phyloP scores from a whole-genome alignment of 2,113 vertebrate species.

The Paratilapia polleni region DNA sequence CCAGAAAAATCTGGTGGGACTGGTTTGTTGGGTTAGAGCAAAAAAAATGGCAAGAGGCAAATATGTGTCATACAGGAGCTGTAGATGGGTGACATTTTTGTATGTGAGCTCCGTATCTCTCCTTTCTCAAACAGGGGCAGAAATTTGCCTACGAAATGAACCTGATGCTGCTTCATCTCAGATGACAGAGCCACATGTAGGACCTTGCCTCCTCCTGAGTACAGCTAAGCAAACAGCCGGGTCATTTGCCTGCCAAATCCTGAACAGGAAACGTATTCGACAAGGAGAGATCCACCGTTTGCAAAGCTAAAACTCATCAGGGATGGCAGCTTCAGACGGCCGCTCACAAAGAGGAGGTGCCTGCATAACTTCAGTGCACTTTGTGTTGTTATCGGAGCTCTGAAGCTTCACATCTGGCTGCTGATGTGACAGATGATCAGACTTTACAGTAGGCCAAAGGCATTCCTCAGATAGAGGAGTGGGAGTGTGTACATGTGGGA shows the following conservation, averaged over 20 bases:
- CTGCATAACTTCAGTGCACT: not conserved
- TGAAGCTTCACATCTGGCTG: constrained; percentile 65
- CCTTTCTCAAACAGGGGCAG: not conserved
- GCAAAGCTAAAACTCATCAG: not conserved
- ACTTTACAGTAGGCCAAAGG: constrained; percentile 11
- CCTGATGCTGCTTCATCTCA: not conserved
- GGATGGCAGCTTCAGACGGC: not conserved
- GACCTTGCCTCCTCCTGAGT: not conserved
- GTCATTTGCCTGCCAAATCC: not conserved
- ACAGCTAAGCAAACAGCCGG: not conserved
- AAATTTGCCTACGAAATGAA: constrained; percentile 1
- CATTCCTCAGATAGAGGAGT: constrained; percentile 56
- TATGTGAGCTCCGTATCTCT: too few relatives aligned
- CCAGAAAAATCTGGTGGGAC: not conserved
- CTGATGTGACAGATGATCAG: constrained; percentile 28
- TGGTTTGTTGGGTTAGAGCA: not conserved
- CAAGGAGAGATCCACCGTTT: not conserved
- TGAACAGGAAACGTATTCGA: not conserved
- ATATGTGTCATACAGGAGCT: not conserved
- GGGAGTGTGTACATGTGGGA: constrained; percentile 27
- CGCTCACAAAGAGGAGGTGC: not conserved
- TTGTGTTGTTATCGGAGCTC: constrained; percentile 7
- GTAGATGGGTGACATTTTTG: not conserved
- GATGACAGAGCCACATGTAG: not conserved
- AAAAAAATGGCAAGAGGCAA: not conserved